phyloP scores from a whole-genome alignment of 2,888 invertebrate genomes.

The Aspidiotus rigidus region DNA sequence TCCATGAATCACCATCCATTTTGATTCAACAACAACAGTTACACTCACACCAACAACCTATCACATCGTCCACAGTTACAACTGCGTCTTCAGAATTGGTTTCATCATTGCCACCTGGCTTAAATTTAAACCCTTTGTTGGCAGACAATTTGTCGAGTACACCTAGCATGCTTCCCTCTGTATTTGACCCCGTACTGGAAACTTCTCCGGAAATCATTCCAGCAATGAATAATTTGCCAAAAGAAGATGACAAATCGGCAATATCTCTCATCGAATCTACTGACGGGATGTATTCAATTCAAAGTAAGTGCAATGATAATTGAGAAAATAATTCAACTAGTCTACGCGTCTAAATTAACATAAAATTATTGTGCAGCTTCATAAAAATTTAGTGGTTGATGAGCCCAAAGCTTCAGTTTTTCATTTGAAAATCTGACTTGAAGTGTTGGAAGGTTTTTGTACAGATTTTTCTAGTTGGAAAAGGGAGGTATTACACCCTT shows the following conservation, averaged over 20 bases:
- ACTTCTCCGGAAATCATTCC: conserved; percentile 35
- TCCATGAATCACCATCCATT: neutral
- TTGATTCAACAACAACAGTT: neutral
- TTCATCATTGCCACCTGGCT: neutral
- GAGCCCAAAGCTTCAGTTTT: too few species aligned
- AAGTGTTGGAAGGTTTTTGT: too few species aligned
- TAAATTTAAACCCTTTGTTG: too few species aligned
- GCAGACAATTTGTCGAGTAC: too few species aligned
- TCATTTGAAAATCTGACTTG: too few species aligned
- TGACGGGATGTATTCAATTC: conserved; percentile 20
- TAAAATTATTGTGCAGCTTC: too few species aligned
- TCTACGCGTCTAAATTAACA: too few species aligned
- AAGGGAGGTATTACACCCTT: too few species aligned
- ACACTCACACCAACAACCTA: too few species aligned
- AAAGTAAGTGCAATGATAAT: conserved; percentile 4
- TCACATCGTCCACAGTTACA: conserved; percentile 17
- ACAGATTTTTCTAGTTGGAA: too few species aligned
- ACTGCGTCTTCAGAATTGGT: conserved; percentile 13
- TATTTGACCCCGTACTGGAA: conserved; percentile 39
- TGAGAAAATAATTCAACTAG: too few species aligned
- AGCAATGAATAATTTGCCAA: conserved; percentile 13
- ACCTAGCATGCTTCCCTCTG: conserved; percentile 36
- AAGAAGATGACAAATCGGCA: conserved; percentile 1
- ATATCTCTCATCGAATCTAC: conserved; percentile 5
- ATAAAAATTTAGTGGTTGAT: too few species aligned